A percentile compares a stretch with the other conserved stretches of the same genome.
phyloP scores from a whole-genome alignment of 2,888 invertebrate genomes.

The Amblyteles armatorius region DNA sequence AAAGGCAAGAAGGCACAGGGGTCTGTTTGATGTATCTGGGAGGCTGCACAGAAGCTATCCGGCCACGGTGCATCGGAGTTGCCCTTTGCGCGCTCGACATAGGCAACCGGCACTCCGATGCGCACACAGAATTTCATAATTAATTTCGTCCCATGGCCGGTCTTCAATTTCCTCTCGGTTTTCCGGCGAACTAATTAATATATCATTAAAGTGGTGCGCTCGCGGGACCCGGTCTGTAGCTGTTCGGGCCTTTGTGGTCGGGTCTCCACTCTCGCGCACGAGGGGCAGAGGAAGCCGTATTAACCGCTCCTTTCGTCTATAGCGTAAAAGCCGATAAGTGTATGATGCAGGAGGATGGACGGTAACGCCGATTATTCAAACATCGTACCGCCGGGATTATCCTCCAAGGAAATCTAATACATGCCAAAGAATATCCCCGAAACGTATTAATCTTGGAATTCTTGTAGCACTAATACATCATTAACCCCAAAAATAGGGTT shows the following conservation, averaged over 20 bases:
- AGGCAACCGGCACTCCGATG: background rate
- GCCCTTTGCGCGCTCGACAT: background rate
- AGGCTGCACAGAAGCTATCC: background rate
- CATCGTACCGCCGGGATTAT: background rate
- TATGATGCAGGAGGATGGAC: background rate
- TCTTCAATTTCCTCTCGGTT: conserved; percentile 23
- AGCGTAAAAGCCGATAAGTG: background rate
- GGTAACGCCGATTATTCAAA: conserved; percentile 14
- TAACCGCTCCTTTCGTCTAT: conserved; percentile 4
- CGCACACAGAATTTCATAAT: conserved; percentile 52
- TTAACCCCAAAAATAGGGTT: no score
- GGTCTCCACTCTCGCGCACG: background rate
- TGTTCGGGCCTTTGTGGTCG: conserved; percentile 17
- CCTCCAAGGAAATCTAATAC: background rate
- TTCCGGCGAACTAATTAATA: conserved; percentile 39
- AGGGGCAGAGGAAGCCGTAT: conserved; percentile 23
- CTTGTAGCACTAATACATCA: background rate
- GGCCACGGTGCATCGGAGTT: background rate
- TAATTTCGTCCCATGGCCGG: conserved; percentile 41
- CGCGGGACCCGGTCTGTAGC: background rate
- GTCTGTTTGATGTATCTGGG: conserved; percentile 6
- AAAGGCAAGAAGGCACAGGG: background rate
- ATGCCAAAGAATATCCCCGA: background rate
- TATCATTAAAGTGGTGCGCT: conserved; percentile 26
- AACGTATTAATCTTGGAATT: conserved; percentile 16